Percentiles rank a stretch among this genome's conserved stretches.
phyloP scores from a whole-genome alignment of 2,113 vertebrate genomes.

The Mastomys coucha region DNA sequence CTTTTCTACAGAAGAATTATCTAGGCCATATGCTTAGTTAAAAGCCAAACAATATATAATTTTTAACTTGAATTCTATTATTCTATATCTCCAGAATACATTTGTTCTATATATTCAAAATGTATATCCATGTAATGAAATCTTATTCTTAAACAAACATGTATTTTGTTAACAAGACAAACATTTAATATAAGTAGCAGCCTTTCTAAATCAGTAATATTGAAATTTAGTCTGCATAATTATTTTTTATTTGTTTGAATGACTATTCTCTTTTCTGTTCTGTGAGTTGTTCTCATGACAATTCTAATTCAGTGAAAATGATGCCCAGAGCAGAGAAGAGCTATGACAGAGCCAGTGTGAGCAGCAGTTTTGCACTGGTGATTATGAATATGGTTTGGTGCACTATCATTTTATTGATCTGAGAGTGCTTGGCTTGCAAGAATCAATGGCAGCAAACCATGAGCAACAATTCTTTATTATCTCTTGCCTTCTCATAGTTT shows the following conservation, averaged over 20 bases:
- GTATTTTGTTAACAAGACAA: not conserved
- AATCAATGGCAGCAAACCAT: not conserved
- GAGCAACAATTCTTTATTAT: not conserved
- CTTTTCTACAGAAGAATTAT: not conserved
- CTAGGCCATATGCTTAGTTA: not conserved
- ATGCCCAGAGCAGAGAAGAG: not conserved
- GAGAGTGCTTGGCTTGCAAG: not conserved
- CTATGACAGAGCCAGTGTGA: not conserved
- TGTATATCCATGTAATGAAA: not conserved
- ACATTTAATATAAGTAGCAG: not conserved
- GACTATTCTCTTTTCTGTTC: not conserved
- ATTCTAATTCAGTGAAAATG: not conserved
- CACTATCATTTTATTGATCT: accelerated
- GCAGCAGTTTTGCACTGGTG: too few species aligned
- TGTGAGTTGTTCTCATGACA: not conserved
- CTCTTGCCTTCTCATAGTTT: not conserved
- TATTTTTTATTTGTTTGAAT: not conserved
- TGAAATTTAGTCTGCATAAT: too few species aligned
- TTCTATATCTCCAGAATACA: not conserved
- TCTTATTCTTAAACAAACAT: not conserved
- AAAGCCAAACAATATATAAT: not conserved
- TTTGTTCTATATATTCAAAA: not conserved
- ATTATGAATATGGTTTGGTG: not conserved
- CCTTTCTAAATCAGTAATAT: not conserved
- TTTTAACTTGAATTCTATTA: not conserved